Percentiles rank a stretch among this genome's conserved stretches.
phyloP scores from a whole-genome alignment of 1,140 invertebrate species.

The Drosophila tsacasi region DNA sequence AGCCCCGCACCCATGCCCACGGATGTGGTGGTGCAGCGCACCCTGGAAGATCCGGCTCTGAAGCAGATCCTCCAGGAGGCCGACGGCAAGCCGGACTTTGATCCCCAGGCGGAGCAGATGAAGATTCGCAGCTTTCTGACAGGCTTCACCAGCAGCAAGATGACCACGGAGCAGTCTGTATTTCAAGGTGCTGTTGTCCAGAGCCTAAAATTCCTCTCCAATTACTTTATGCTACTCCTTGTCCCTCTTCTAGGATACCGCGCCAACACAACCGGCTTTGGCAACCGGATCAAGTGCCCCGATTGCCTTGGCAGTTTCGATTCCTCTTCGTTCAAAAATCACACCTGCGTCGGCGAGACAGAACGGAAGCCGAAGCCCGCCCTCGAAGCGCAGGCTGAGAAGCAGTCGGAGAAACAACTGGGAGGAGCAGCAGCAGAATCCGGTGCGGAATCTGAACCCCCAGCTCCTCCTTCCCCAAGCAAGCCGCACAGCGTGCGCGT shows the following conservation, averaged over 20 bases:
- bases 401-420: not conserved
- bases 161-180: constrained; percentile 34
- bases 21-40: constrained; percentile 62
- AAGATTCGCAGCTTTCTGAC: constrained; percentile 72
- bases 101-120: constrained; percentile 63
- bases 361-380: constrained; percentile 9
- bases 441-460: not conserved
- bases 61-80: constrained; percentile 62
- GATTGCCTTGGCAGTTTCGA: constrained; percentile 63
- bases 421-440: not conserved
- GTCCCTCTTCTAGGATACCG: not conserved
- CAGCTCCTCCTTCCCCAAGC: not conserved
- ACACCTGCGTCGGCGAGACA: constrained; percentile 43
- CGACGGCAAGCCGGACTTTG: constrained; percentile 58
- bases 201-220: not conserved
- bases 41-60: constrained; percentile 58
- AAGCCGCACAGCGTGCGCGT: constrained; percentile 51
- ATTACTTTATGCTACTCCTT: too few species aligned
- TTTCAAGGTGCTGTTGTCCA: constrained; percentile 4
- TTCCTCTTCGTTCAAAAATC: constrained; percentile 39
- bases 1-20: constrained; percentile 33
- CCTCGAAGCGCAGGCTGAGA: not conserved
- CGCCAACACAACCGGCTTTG: not conserved
- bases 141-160: constrained; percentile 43
- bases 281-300: constrained; percentile 50